phyloP scores from a whole-genome alignment of 2,888 invertebrate species.

The Sycophila texana region DNA sequence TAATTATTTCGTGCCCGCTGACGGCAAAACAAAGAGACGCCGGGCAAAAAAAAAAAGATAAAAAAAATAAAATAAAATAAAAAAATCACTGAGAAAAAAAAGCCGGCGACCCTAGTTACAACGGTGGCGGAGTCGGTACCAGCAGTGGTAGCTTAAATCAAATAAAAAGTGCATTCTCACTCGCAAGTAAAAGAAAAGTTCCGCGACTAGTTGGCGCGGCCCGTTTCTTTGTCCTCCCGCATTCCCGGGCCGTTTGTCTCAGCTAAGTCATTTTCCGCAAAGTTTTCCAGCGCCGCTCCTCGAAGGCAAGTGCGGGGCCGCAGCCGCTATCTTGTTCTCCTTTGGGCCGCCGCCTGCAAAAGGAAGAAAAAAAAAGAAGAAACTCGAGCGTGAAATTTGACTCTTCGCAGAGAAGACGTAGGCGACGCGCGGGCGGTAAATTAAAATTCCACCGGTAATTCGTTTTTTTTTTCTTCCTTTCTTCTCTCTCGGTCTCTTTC shows the following conservation, averaged over 20 bases:
- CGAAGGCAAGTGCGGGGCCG: not conserved
- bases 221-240: conserved; percentile 42
- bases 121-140: not conserved
- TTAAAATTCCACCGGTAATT: conserved; percentile 47
- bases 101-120: not conserved
- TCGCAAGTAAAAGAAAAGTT: conserved; percentile 37
- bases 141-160: conserved; percentile 27
- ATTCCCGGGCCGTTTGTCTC: conserved; percentile 41
- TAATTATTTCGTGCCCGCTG: conserved; percentile 38
- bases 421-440: conserved; percentile 31
- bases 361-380: not conserved
- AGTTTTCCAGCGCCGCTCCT: conserved; percentile 32
- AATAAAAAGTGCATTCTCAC: conserved; percentile 51
- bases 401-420: conserved; percentile 11
- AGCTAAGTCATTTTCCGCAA: conserved; percentile 46
- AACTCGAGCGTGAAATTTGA: conserved; percentile 49
- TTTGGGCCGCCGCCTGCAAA: not conserved
- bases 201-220: conserved; percentile 1
- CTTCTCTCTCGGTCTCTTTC: too few relatives aligned
- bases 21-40: conserved; percentile 12
- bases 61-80: too few relatives aligned
- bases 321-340: conserved; percentile 1
- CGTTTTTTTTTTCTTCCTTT: too few relatives aligned
- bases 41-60: not conserved
- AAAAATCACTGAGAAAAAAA: not conserved